Evolutionary conservation across 2,888 invertebrate species (phyloP).

Genomic region (Patella pellucida): DNA sequence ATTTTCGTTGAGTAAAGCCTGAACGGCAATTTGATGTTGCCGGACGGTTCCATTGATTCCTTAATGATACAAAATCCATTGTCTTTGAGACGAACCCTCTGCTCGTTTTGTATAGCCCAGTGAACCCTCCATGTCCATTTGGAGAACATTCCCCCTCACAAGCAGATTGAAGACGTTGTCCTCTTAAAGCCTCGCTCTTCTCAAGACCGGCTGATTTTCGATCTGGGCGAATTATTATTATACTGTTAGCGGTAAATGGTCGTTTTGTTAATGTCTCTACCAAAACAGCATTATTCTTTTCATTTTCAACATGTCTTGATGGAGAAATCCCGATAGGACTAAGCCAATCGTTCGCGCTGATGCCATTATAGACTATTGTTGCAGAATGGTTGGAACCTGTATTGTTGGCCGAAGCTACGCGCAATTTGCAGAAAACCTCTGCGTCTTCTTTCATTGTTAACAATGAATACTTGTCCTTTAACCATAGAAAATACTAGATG

Average conservation of each 20-base stretch:
- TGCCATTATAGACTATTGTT: slow-evolving; percentile 30
- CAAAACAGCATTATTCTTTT: not conserved
- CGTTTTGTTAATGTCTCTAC: slow-evolving; percentile 9
- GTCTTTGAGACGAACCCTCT: not conserved
- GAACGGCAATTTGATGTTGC: not conserved
- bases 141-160: not conserved
- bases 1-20: no score
- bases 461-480: not conserved
- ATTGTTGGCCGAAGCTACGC: slow-evolving; percentile 17
- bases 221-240: slow-evolving; percentile 25
- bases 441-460: slow-evolving; percentile 20
- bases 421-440: slow-evolving; percentile 27
- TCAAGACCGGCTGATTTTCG: slow-evolving; percentile 22
- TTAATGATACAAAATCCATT: not conserved
- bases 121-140: no score
- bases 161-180: slow-evolving; percentile 14
- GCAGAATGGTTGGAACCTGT: not conserved
- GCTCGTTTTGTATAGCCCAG: not conserved
- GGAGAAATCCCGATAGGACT: slow-evolving; percentile 27
- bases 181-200: slow-evolving; percentile 23
- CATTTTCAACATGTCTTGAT: slow-evolving; percentile 5
- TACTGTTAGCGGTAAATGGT: slow-evolving; percentile 26
- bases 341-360: slow-evolving; percentile 34
- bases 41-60: no score
- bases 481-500: no score